Evolutionary conservation across 2,888 invertebrate species (phyloP), one percentile per base, ranked within the genome.

Genomic region (Harpagoxenus sublaevis): DNA sequence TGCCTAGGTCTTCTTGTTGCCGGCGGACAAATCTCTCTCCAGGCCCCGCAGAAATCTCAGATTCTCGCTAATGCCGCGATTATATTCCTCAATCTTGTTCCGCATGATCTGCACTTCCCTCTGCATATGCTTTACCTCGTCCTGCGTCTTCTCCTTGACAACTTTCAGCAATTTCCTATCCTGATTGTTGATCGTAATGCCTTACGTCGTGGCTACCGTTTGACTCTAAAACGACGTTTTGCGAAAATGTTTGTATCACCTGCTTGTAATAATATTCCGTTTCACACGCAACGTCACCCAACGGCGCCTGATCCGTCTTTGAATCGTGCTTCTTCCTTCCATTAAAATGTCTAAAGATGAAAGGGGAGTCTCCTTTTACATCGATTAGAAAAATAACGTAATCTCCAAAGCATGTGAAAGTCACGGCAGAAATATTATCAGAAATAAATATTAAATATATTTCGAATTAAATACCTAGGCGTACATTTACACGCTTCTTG

Each of bases 201-300:
- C 5, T 39, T 45, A n/a, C 23, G 18, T 77, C 28, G 15, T 1
- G 5, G 2, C 18, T 84, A 9, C 15, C 10, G 10, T n/a, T 63
- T 28, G 18, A 53, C 2, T 10, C 0, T 23, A 3, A 48, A 12
- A 31, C 51, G 1, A 31, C 51, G 1, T 57, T 57, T 55, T 3
- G 15, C 35, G 3, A 35, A 12, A 35, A 60, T 90, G 39, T 42
- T 42, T 42, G 4, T 9, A 3, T 66, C 45, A 93, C 93, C 90
- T 93, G 92, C 74, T 90, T 91, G 79, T 92, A 92, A 86, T 90
- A 93, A 88, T 91, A 92, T 71, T 93, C 93, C 12, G 88, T 90
- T 86, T 93, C 92, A 31, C 88, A 92, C 6, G 91, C 92, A 12
- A 92, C 75, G 31, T 87, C 74, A 5, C 75, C 75, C 12, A 79